These are phyloP conservation scores for Xenops minutus DNA, from an alignment of 2,797 vertebrate species.

Conservation along the genomic window DNA sequence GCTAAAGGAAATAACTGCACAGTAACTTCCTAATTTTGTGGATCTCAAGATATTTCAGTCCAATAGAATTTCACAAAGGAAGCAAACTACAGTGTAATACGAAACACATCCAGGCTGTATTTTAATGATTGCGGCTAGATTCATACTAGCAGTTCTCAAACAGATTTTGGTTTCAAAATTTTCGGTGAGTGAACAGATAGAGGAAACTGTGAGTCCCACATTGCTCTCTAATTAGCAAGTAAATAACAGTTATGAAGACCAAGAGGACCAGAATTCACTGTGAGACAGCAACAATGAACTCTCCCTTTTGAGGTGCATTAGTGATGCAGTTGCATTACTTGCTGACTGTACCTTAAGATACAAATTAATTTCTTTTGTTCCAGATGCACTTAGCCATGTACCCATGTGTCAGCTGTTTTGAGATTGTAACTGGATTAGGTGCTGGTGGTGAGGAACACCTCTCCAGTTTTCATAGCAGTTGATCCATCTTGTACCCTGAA, in stretches of 20 bases:
- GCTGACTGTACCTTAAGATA: background rate
- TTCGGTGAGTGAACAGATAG: background rate
- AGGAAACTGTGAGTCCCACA: background rate
- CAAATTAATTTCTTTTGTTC: background rate
- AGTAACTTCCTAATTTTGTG: background rate
- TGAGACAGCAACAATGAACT: background rate
- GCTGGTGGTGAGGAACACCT: background rate
- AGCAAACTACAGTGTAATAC: background rate
- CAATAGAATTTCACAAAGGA: background rate
- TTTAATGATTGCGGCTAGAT: background rate
- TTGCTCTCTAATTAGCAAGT: slow-evolving; percentile 12
- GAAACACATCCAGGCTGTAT: background rate
- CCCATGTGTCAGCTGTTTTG: background rate
- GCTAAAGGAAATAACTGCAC: background rate
- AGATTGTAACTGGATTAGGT: background rate
- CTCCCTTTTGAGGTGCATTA: background rate
- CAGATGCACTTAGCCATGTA: background rate
- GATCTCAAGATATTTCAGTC: background rate
- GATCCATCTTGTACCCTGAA: background rate
- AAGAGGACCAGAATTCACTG: background rate
- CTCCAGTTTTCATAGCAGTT: background rate
- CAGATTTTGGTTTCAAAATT: background rate
- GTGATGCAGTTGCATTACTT: background rate
- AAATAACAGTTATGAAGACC: background rate
- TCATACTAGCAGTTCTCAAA: background rate